Conservation (phyloP, 2,888 invertebrate genomes). For the Trisateles emortualis region DNA sequence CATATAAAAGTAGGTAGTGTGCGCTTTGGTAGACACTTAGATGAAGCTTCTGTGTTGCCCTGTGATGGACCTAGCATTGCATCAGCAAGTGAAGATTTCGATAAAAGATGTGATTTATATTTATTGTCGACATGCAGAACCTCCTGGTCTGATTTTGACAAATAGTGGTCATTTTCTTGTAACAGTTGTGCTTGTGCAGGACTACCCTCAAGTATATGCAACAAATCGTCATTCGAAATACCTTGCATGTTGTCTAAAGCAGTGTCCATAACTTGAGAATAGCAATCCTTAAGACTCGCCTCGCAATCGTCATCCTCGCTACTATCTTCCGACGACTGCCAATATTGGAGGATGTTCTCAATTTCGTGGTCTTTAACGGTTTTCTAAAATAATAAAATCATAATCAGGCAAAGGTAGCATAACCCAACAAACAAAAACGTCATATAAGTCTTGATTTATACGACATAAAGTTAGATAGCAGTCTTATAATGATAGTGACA, state of each 20-base stretch:
- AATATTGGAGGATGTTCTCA: constrained; percentile 20
- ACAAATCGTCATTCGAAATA: constrained; percentile 10
- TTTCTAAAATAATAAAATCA: no score
- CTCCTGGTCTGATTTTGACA: constrained; percentile 15
- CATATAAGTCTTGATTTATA: no score
- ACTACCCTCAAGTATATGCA: constrained; percentile 14
- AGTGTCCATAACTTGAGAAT: constrained; percentile 12
- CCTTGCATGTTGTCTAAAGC: constrained; percentile 12
- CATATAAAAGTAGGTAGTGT: constrained; percentile 11
- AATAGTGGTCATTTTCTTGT: constrained; percentile 14
- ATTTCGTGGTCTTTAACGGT: constrained; percentile 21
- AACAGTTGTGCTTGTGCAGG: constrained; percentile 14
- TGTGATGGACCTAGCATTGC: constrained; percentile 6
- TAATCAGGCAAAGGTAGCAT: no score
- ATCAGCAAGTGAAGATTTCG: no score
- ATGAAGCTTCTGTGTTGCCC: constrained; percentile 19
- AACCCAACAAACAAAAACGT: no score
- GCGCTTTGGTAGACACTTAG: constrained; percentile 15
- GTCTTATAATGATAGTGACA: no score
- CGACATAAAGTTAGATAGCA: no score
- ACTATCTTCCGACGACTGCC: constrained; percentile 19
- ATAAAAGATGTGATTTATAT: constrained; percentile 17
- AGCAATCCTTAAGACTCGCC: constrained; percentile 15
- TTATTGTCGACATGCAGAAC: constrained; percentile 17
- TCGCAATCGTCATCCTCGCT: constrained; percentile 18